These are phyloP conservation scores for Ceratina australensis DNA, from an alignment of 1,140 invertebrate species.

Conservation along the genomic window DNA sequence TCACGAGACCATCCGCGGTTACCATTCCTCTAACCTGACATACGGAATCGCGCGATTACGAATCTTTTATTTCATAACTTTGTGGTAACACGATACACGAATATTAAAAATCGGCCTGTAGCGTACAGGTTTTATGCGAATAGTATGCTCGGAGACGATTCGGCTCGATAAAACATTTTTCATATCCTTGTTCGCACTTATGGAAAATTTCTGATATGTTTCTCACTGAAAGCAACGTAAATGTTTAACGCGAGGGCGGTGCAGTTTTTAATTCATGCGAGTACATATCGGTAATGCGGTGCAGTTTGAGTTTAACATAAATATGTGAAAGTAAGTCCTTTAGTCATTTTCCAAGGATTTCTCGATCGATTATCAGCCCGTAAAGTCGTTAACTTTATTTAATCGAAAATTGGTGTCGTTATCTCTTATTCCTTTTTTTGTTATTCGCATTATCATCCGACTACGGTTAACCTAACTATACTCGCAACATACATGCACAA, in stretches of 20 bases:
- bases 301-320: conserved; percentile 61
- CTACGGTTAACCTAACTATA: conserved; percentile 54
- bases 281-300: conserved; percentile 59
- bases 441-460: conserved; percentile 13
- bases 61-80: not conserved
- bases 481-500: conserved; percentile 5
- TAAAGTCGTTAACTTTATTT: not conserved
- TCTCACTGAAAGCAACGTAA: conserved; percentile 30
- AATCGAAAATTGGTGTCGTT: not conserved
- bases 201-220: conserved; percentile 19
- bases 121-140: not conserved
- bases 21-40: conserved; percentile 25
- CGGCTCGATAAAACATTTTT: not conserved
- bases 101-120: not conserved
- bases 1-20: not conserved
- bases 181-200: not conserved
- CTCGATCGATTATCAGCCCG: not conserved
- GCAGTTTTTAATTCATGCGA: conserved; percentile 55
- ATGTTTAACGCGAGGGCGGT: conserved; percentile 56
- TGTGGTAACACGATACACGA: not conserved
- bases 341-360: conserved; percentile 9
- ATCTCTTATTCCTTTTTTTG: not conserved
- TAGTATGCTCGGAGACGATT: not conserved
- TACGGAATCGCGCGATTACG: not conserved
- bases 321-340: conserved; percentile 71